Evolutionary conservation across 2,888 invertebrate species (phyloP), one percentile per base, ranked within the genome.

Genomic region (Latrodectus hesperus): DNA sequence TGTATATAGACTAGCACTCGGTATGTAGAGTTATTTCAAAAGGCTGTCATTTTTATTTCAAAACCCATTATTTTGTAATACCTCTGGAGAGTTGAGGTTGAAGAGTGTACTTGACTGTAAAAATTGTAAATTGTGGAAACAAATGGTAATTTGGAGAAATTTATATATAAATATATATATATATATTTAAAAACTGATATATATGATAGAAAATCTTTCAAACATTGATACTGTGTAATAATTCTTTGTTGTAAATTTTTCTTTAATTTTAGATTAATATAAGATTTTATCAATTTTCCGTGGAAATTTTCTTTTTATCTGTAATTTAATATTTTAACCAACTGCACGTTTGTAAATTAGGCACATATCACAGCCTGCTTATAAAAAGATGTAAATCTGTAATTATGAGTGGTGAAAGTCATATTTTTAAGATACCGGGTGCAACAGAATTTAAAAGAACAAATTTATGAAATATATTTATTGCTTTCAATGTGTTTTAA

Each of bases 1-100:
- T 88, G 88, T 88, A 88, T 73, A 88, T 88, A 88, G 88, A 88
- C 79, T 88, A 88, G 88, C 88, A 88, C 87, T 88, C 74, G 78
- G 80, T 88, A 88, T 84, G 84, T 88, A 88, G 87, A 82, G 75
- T 84, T 84, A 67, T 76, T 84, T 84, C 75, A 80, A 72, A 88
- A 88, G 73, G 83, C 80, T 88, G 79, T 88, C 83, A 88, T 88
- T 84, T 88, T 88, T 76, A 84, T 88, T 88, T 88, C 79, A 38
- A 76, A 85, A 73, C 81, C 88, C 88, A 83, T 84, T 84, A 80
- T 84, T 79, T 84, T 84, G 76, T 84, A 88, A 79, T 84, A 75
- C 76, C 88, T 88, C 87, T 88, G 87, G 87, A 88, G 80, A 88
- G 83, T 88, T 88, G 83, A 84, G 84, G 88, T 79, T 87, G 77